Evolutionary conservation across 2,113 vertebrate species (phyloP).

Genomic region (Sigmodon hispidus): DNA sequence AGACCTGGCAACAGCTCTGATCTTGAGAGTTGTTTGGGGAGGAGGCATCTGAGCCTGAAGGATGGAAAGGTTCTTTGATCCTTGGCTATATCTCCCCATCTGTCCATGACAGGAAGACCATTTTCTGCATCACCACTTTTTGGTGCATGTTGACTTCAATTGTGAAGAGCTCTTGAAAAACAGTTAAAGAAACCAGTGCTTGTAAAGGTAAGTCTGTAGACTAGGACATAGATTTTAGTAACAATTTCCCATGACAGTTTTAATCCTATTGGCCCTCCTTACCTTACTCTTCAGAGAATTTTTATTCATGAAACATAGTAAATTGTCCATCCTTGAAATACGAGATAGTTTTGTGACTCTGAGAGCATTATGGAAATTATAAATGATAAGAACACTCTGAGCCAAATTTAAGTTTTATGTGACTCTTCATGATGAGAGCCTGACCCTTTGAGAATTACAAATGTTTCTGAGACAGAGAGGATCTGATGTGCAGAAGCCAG

Average conservation of each 20-base stretch:
- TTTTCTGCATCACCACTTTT: neutral
- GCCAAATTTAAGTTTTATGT: conserved; percentile 74
- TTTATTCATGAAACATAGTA: conserved; percentile 56
- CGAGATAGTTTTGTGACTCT: conserved; percentile 65
- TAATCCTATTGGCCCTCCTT: conserved; percentile 55
- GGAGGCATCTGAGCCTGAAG: no score
- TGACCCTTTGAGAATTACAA: conserved; percentile 73
- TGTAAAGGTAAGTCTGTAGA: neutral
- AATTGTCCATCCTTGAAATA: conserved; percentile 71
- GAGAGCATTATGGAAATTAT: conserved; percentile 75
- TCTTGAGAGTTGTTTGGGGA: neutral
- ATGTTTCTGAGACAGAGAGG: conserved; percentile 53
- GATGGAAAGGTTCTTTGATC: neutral
- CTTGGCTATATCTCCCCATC: fast-evolving
- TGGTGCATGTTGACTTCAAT: neutral
- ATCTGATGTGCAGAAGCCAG: conserved; percentile 30
- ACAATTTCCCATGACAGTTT: conserved; percentile 59
- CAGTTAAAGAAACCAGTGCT: neutral
- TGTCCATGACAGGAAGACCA: fast-evolving
- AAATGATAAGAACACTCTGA: conserved; percentile 76
- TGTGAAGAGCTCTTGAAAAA: neutral
- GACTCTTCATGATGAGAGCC: conserved; percentile 71
- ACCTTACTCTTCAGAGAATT: conserved; percentile 59
- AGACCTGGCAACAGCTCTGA: neutral
- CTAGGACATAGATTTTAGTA: neutral